phyloP scores from a whole-genome alignment of 1,140 invertebrate genomes.

The Potamilus streckersoni region DNA sequence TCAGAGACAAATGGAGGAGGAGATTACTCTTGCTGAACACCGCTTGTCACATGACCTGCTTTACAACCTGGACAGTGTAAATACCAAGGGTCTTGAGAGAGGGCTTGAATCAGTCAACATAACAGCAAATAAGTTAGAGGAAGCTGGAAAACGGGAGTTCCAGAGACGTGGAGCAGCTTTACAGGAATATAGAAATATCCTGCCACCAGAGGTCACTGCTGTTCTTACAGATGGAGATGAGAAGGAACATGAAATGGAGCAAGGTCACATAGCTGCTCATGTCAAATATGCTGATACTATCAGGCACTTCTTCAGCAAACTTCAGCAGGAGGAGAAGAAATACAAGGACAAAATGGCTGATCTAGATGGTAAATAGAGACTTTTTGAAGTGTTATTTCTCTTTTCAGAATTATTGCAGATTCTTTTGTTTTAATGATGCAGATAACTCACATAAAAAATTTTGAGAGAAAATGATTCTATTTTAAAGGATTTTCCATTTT shows the following conservation, averaged over 20 bases:
- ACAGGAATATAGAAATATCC: conserved; percentile 50
- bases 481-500: no score
- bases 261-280: conserved; percentile 47
- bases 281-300: conserved; percentile 55
- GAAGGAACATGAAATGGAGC: conserved; percentile 51
- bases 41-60: conserved; percentile 46
- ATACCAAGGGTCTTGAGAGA: conserved; percentile 39
- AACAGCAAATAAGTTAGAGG: conserved; percentile 46
- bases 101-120: conserved; percentile 49
- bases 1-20: conserved; percentile 55
- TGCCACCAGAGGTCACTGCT: conserved; percentile 59
- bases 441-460: no score
- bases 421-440: no score
- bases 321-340: conserved; percentile 59
- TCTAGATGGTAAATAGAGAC: conserved; percentile 36
- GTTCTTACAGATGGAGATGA: conserved; percentile 59
- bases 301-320: conserved; percentile 56
- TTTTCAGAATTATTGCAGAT: neutral
- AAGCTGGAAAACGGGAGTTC: conserved; percentile 53
- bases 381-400: neutral
- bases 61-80: conserved; percentile 46
- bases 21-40: conserved; percentile 55
- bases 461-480: no score
- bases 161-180: conserved; percentile 58
- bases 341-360: conserved; percentile 58